Conservation (phyloP, 2,888 invertebrate genomes). For the Laothoe populi region DNA sequence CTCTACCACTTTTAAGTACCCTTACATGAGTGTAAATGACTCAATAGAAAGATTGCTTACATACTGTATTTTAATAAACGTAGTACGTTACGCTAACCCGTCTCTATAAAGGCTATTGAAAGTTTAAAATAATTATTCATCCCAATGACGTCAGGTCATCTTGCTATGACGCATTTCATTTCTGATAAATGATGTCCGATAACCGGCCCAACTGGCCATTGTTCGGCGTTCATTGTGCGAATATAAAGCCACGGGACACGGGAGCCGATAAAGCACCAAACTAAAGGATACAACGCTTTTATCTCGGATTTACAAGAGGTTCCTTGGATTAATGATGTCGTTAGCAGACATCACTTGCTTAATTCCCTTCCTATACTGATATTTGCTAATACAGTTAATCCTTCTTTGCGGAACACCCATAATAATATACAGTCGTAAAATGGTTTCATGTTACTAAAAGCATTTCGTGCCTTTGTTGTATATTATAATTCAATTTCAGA, state of each 20-base stretch:
- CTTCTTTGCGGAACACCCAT: neutral
- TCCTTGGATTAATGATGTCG: conserved; percentile 18
- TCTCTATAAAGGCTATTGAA: neutral
- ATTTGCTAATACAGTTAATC: conserved; percentile 6
- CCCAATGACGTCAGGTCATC: conserved; percentile 6
- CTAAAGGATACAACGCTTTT: conserved; percentile 42
- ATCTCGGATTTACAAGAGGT: conserved; percentile 33
- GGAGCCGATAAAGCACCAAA: conserved; percentile 47
- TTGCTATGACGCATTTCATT: conserved; percentile 30
- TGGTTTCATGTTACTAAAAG: neutral
- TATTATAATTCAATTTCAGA: no score
- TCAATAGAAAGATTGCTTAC: no score
- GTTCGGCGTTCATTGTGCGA: conserved; percentile 41
- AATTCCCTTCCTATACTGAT: neutral
- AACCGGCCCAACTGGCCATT: conserved; percentile 29
- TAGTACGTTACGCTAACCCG: no score
- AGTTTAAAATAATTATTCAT: neutral
- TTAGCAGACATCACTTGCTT: conserved; percentile 11
- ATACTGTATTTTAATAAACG: no score
- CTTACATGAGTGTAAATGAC: no score
- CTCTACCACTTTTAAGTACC: no score
- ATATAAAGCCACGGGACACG: conserved; percentile 36
- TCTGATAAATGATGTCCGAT: conserved; percentile 34
- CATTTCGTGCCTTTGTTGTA: no score
- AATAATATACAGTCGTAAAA: neutral